These are phyloP conservation scores for Tetramorium alpestre DNA, from an alignment of 1,140 invertebrate species.

Conservation along the genomic window DNA sequence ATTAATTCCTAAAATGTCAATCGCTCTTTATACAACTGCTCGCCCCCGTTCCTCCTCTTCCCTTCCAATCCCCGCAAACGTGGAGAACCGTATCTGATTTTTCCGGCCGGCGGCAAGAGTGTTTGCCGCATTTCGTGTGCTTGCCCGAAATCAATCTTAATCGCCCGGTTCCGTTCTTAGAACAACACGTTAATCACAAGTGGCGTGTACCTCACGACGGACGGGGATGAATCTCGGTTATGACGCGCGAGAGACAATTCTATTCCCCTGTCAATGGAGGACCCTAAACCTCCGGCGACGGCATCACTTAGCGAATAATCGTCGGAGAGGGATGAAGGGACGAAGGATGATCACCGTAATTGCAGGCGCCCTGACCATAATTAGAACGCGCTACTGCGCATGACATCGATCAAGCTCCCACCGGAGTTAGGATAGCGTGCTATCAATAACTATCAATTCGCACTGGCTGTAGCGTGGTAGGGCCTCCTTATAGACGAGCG, in stretches of 20 bases:
- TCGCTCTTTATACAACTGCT: constrained; percentile 25
- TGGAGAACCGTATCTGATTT: not conserved
- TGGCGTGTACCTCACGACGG: constrained; percentile 10
- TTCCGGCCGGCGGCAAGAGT: not conserved
- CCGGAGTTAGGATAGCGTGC: constrained; percentile 76
- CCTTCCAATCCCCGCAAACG: not conserved
- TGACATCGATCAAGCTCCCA: constrained; percentile 80
- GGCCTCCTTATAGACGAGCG: constrained; percentile 62
- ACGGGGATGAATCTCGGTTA: constrained; percentile 38
- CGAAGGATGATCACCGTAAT: constrained; percentile 79
- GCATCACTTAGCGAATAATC: constrained; percentile 63
- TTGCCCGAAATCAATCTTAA: constrained; percentile 20
- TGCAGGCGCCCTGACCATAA: constrained; percentile 78
- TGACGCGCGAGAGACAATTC: constrained; percentile 39
- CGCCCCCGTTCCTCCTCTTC: not conserved
- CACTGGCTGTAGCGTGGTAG: constrained; percentile 32
- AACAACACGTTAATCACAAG: constrained; percentile 33
- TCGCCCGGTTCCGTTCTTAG: not conserved
- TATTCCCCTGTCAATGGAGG: constrained; percentile 53
- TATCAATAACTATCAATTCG: constrained; percentile 81
- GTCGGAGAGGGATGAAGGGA: constrained; percentile 62
- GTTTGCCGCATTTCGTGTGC: not conserved
- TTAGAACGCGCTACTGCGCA: constrained; percentile 80
- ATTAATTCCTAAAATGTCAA: constrained; percentile 73
- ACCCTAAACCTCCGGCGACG: constrained; percentile 43